These are phyloP conservation scores for Corvus moneduloides DNA, from an alignment of 2,113 vertebrate species.

Conservation along the genomic window DNA sequence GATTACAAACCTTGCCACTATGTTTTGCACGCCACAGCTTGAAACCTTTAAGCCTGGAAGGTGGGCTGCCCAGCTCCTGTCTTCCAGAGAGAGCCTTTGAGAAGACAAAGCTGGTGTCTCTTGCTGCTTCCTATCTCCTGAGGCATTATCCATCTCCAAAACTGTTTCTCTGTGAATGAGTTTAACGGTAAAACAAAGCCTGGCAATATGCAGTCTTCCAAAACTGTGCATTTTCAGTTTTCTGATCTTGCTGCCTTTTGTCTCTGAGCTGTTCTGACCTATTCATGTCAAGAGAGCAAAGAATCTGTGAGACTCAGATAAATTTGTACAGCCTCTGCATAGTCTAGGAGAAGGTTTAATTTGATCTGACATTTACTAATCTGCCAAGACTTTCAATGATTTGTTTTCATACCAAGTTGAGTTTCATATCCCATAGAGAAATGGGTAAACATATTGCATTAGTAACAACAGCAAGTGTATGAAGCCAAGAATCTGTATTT, in stretches of 20 bases:
- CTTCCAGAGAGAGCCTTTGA: background rate
- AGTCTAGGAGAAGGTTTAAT: background rate
- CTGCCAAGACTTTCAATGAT: slow-evolving; percentile 27
- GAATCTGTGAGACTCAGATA: background rate
- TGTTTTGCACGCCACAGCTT: background rate
- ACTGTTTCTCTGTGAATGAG: background rate
- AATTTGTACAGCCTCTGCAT: background rate
- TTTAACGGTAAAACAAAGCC: background rate
- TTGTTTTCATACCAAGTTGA: slow-evolving; percentile 26
- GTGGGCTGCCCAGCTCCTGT: background rate
- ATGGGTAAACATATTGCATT: background rate
- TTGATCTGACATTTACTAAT: slow-evolving; percentile 45
- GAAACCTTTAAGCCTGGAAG: background rate
- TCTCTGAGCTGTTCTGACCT: slow-evolving; percentile 14
- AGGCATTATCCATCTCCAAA: background rate
- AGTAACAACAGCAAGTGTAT: background rate
- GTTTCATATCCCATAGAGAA: background rate
- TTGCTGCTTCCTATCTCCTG: background rate
- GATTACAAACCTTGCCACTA: background rate
- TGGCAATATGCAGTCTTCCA: background rate
- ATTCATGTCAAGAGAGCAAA: slow-evolving; percentile 22
- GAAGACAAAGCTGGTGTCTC: background rate
- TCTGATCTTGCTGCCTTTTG: background rate
- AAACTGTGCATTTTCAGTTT: background rate
- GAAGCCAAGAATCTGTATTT: background rate